Evolutionary conservation across 2,888 invertebrate genomes (phyloP), one percentile per base, ranked within the genome.

Genomic region (Rhodophaea formosa): DNA sequence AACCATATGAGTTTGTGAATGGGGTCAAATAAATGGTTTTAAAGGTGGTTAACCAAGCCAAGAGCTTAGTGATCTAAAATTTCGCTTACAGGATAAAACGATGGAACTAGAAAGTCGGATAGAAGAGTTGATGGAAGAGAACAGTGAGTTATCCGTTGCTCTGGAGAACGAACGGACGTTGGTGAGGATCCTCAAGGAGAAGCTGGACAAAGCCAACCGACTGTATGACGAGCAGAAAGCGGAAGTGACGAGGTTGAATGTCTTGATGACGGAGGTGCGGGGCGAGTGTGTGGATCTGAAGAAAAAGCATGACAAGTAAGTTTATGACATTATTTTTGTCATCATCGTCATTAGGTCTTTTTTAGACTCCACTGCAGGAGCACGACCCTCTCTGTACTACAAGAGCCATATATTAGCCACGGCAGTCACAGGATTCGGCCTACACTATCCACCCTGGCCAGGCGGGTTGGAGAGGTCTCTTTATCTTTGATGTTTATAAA

Each of bases 131-230:
- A 88, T 80, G 44, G 92, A 90, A 59, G 89, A 93, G 69, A 91
- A 92, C 67, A 82, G 80, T 60, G 91, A 91, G 60, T 70, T 93
- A 53, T 71, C 77, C 8, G 82, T 91, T 51, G 88, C 91, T 0
- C 74, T 93, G 15, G 93, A 93, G 62, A 91, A 90, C 23, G 93
- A 93, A 71, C 82, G 93, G 59, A 87, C 89, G 29, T 75, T 92
- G 15, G 93, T 92, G 67, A 80, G 75, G 68, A 89, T 91, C 1
- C 70, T 93, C 7, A 80, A 83, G 52, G 91, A 91, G 64, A 89
- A 91, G 61, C 77, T 92, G 53, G 89, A 90, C n/a, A 91, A 91
- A 69, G 79, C 92, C 7, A 90, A 87, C 63, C 66, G 85, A 58
- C 75, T 91, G 55, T 82, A 89, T 59, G 90, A 88, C 59, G 93